Base-by-base conservation (phyloP, 2,888 invertebrate genomes). In the Geotrupes spiniger region DNA sequence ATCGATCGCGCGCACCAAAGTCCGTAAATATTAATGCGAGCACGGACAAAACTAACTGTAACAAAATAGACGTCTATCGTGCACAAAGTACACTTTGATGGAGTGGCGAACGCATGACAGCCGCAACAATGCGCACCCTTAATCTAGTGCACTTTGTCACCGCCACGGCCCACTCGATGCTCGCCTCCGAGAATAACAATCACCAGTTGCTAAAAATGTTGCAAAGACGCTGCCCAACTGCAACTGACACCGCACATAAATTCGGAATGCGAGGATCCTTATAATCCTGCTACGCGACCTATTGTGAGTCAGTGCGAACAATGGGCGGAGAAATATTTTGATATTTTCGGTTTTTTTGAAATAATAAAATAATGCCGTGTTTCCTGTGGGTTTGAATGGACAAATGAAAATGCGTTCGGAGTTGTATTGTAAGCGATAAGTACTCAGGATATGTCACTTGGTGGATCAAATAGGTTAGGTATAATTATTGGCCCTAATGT, bases 141-240 rank as follows among this genome's bases (percentile, higher is more conserved):
- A 68, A 68, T 67, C 66, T 66, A 66, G 66, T 63, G 62, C 65
- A 68, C 68, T 67, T 63, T 68, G 68, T 68, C 68, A 68, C 58
- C 57, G 58, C 65, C 68, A 68, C 66, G 66, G 63, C 45, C 59
- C 57, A 58, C 60, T 59, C 54, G 48, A 53, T 51, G 46, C 41
- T 36, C 33, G 14, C 33, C 15, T 54, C 51, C 49, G 40, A 49
- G 47, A 53, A 53, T 38, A 53, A 51, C 27, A 53, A 53, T 50
- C 38, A 44, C 39, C 44, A 49, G 41, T 53, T 51, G 45, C 42
- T 47, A 42, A 42, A 42, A 49, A 51, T 48, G 36, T 36, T 21
- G 36, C 41, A 31, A 36, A 37, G 38, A 21, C 6, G 21, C 6
- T 3, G 3, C 6, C 21, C 21, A 21, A 21, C 29, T 52, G 56